These are phyloP conservation scores for Smittia sp. DNA, from an alignment of 2,888 invertebrate genomes.

Conservation along the genomic window DNA sequence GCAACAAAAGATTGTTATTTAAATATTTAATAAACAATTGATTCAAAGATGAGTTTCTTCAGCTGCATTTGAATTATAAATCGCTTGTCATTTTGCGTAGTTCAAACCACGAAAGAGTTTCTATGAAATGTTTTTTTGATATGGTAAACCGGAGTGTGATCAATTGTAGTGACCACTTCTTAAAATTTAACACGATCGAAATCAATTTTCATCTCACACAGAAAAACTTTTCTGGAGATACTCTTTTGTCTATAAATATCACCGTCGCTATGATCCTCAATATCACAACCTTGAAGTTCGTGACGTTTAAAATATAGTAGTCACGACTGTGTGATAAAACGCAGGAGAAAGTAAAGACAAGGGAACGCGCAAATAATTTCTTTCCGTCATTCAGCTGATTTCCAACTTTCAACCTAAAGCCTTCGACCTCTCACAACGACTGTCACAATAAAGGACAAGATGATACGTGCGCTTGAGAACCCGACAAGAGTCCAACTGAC, in stretches of 20 bases:
- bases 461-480: constrained; percentile 37
- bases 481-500: constrained; percentile 41
- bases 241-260: no score
- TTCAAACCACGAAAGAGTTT: constrained; percentile 91
- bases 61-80: constrained; percentile 52
- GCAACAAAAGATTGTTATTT: constrained; percentile 10
- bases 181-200: constrained; percentile 24
- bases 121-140: background rate
- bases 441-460: background rate
- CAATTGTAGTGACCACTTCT: background rate
- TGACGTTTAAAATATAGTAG: constrained; percentile 10
- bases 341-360: background rate
- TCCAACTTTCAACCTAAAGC: background rate
- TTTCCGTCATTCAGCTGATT: constrained; percentile 5
- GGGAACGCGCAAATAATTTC: background rate
- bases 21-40: constrained; percentile 46
- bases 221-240: background rate
- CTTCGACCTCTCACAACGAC: background rate
- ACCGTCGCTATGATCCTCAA: constrained; percentile 21
- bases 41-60: constrained; percentile 78
- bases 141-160: no score
- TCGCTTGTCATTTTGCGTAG: constrained; percentile 65
- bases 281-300: constrained; percentile 25
- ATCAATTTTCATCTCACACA: constrained; percentile 22
- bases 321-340: constrained; percentile 30